Evolutionary conservation across 1,140 invertebrate genomes (phyloP).

Genomic region (Drosophila navojoa): DNA sequence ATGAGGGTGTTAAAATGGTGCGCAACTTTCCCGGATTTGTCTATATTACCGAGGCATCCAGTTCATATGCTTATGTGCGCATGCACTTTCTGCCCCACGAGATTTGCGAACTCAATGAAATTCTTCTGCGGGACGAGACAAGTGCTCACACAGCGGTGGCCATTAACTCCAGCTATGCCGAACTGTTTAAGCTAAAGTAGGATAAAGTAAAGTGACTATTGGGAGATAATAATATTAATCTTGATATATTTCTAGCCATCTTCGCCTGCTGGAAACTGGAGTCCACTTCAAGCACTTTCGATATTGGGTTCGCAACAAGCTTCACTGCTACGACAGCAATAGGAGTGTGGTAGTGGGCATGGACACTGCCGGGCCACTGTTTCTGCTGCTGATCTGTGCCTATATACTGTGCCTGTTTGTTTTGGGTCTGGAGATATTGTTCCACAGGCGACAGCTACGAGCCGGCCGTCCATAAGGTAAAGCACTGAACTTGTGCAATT

Average conservation of each 20-base stretch:
- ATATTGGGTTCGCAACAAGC: slow-evolving; percentile 58
- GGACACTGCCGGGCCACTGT: slow-evolving; percentile 62
- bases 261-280: slow-evolving; percentile 65
- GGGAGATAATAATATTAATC: too few species aligned
- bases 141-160: slow-evolving; percentile 31
- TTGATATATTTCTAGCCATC: slow-evolving; percentile 31
- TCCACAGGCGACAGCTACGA: slow-evolving; percentile 38
- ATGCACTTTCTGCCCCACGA: slow-evolving; percentile 68
- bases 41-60: slow-evolving; percentile 64
- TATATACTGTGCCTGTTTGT: slow-evolving; percentile 56
- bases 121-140: slow-evolving; percentile 58
- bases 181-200: slow-evolving; percentile 60
- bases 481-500: too few species aligned
- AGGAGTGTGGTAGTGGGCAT: slow-evolving; percentile 63
- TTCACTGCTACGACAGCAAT: slow-evolving; percentile 68
- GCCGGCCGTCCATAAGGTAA: neutral
- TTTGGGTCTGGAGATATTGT: slow-evolving; percentile 60
- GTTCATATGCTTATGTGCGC: slow-evolving; percentile 58
- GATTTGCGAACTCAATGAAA: slow-evolving; percentile 76
- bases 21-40: slow-evolving; percentile 66
- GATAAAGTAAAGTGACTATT: neutral
- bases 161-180: slow-evolving; percentile 61
- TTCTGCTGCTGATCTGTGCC: slow-evolving; percentile 50
- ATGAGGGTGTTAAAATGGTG: slow-evolving; percentile 59
- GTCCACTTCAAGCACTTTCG: slow-evolving; percentile 55